These are phyloP conservation scores for Camelus dromedarius DNA, from an alignment of 2,113 vertebrate genomes.

Conservation along the genomic window DNA sequence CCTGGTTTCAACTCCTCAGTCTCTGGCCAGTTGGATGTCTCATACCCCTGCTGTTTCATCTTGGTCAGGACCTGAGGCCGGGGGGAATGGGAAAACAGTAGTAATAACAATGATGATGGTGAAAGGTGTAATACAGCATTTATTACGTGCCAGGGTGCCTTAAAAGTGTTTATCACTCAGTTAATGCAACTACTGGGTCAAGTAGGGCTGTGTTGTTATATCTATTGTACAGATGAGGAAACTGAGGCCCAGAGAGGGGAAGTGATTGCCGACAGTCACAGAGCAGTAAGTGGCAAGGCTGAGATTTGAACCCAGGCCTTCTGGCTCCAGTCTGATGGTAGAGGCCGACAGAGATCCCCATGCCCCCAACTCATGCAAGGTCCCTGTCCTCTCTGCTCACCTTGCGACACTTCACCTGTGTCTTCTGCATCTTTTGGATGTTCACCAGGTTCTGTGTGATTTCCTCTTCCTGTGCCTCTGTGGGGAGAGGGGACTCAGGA, in stretches of 20 bases:
- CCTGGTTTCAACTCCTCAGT: neutral
- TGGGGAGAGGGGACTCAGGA: neutral
- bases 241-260: neutral
- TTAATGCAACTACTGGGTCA: neutral
- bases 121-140: neutral
- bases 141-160: neutral
- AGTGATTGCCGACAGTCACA: neutral
- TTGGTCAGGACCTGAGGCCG: conserved; percentile 76
- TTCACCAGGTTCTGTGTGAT: conserved; percentile 76
- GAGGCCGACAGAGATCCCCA: neutral
- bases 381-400: conserved; percentile 45
- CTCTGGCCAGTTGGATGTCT: neutral
- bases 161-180: neutral
- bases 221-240: neutral
- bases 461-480: conserved; percentile 81
- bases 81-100: neutral
- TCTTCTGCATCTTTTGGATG: conserved; percentile 83
- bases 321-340: neutral
- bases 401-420: conserved; percentile 81
- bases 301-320: neutral
- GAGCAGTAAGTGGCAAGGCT: neutral
- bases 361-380: accelerated
- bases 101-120: neutral
- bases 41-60: conserved; percentile 74
- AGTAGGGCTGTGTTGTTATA: neutral